Base-by-base conservation (phyloP, 2,888 invertebrate genomes). In the Eutolmus rufibarbis region DNA sequence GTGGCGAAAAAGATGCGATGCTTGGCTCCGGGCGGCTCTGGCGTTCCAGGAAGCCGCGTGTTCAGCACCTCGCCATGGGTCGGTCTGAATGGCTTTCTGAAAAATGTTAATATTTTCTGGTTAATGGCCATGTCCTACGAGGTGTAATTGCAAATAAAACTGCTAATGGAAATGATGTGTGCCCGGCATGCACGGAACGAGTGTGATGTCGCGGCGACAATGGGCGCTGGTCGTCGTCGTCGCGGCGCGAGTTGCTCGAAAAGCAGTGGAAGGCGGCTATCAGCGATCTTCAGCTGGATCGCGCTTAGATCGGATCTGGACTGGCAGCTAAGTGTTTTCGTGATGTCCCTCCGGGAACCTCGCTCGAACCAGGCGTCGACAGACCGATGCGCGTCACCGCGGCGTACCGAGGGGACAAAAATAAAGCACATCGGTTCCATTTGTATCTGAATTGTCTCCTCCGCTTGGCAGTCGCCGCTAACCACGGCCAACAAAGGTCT, bases 141-240 rank as follows among this genome's bases (percentile, higher is more conserved):
- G 81, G 46, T 81, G 81, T 81, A 81, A 81, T 81, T 81, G 56
- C 81, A 81, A 81, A 81, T 81, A 81, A 81, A 81, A 81, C 46
- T 51, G 51, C 34, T 81, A 56, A 81, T 81, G 81, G 23, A 56
- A 81, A 28, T 40, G 51, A 51, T 81, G 51, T 56, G 81, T 81
- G 51, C 51, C 31, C 28, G 56, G 81, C 46, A 81, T 56, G 81
- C 34, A 81, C 31, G 28, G 46, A 16, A 19, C n/a, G 46, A 43
- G 43, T 46, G 43, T 16, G 79, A 37, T 79, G 19, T 23, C 9
- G 34, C n/a, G 4, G 28, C 14, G 23, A 81, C 34, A 78, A 81
- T 28, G 14, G 46, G 46, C 43, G 9, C 28, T n/a, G 37, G 51
- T n/a, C 76, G 37, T 14, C 37, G 37, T 16, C 43, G 16, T 16